phyloP scores from a whole-genome alignment of 2,888 invertebrate genomes.

The Phengaris arion region DNA sequence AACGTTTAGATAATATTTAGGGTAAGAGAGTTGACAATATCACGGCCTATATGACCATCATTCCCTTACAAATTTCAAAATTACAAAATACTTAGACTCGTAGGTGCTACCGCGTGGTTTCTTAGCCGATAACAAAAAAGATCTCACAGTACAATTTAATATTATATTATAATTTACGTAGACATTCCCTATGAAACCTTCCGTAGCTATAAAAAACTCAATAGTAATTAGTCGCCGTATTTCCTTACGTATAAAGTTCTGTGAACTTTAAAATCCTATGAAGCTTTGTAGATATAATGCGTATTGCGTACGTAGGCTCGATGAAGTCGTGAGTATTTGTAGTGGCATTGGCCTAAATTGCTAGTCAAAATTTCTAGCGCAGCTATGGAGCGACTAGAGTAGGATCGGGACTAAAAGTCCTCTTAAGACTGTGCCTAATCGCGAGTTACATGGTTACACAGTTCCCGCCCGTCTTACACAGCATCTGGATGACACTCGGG shows the following conservation, averaged over 20 bases:
- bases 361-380: conserved; percentile 4
- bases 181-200: conserved; percentile 37
- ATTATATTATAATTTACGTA: conserved; percentile 43
- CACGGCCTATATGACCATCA: conserved; percentile 57
- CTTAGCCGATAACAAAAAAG: conserved; percentile 59
- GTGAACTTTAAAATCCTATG: background rate
- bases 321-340: background rate
- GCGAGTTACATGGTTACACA: conserved; percentile 5
- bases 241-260: background rate
- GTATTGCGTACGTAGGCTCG: conserved; percentile 32
- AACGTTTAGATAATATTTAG: conserved; percentile 33
- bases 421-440: conserved; percentile 16
- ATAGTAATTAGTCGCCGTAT: background rate
- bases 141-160: conserved; percentile 51
- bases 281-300: conserved; percentile 37
- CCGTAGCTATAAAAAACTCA: conserved; percentile 32
- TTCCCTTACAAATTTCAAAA: conserved; percentile 30
- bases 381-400: conserved; percentile 14
- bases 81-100: background rate
- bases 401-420: conserved; percentile 20
- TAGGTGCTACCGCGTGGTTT: conserved; percentile 38
- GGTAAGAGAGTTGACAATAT: conserved; percentile 51
- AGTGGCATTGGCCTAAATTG: conserved; percentile 23
- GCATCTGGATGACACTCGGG: background rate
- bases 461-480: background rate